Conservation (phyloP, 1,140 invertebrate genomes). For the Drosophila lini region DNA sequence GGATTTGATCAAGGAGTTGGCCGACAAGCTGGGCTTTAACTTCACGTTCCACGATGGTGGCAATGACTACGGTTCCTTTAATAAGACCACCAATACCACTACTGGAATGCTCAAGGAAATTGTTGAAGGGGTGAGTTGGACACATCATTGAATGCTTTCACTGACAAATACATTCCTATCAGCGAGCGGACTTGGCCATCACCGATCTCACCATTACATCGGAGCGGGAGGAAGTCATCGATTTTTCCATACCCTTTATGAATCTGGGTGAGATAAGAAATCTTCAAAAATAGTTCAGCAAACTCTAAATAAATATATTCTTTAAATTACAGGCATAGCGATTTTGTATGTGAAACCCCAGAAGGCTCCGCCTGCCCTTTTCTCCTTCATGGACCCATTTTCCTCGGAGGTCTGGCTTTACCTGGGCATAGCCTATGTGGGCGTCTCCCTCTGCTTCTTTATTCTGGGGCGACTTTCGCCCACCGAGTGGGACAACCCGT, state of each 20-base stretch:
- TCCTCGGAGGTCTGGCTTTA: constrained; percentile 93
- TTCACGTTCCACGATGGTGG: constrained; percentile 92
- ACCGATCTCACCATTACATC: constrained; percentile 96
- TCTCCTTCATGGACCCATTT: constrained; percentile 96
- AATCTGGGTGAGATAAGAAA: constrained; percentile 87
- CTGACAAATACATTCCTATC: neutral
- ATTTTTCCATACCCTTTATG: constrained; percentile 97
- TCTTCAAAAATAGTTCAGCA: neutral
- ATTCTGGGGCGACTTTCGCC: constrained; percentile 92
- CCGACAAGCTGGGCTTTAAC: constrained; percentile 92
- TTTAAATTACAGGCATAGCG: constrained; percentile 87
- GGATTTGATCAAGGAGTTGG: constrained; percentile 91
- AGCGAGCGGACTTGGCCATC: constrained; percentile 92
- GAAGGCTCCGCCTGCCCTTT: constrained; percentile 91
- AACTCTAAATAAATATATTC: no score
- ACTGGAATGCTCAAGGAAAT: constrained; percentile 95
- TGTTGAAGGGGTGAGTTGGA: constrained; percentile 88
- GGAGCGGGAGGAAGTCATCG: constrained; percentile 91
- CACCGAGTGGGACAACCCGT: constrained; percentile 93
- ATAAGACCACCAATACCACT: constrained; percentile 89
- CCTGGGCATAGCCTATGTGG: constrained; percentile 90
- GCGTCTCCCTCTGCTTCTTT: constrained; percentile 92
- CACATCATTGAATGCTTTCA: neutral
- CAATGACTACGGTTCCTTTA: constrained; percentile 90
- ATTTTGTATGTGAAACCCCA: constrained; percentile 93